Conservation (phyloP, 1,140 invertebrate genomes). For the Hestina assimilis region DNA sequence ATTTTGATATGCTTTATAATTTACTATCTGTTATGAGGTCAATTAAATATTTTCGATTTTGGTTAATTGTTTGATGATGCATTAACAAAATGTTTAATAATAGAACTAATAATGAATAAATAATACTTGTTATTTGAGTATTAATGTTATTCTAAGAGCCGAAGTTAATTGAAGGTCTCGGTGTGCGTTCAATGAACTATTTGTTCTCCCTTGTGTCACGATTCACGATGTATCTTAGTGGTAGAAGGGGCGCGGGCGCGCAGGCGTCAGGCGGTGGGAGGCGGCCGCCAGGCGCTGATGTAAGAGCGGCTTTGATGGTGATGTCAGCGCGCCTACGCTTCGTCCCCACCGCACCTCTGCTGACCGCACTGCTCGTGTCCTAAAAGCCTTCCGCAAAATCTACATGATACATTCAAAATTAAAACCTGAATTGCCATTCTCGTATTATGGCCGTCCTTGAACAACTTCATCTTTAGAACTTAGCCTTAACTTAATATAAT, state of each 20-base stretch:
- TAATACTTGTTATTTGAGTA: background rate
- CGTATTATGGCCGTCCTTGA: background rate
- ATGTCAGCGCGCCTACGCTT: conserved; percentile 68
- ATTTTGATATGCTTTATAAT: background rate
- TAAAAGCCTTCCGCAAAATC: conserved; percentile 57
- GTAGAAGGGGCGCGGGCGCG: conserved; percentile 17
- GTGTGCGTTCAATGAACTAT: conserved; percentile 6
- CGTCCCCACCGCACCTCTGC: conserved; percentile 37
- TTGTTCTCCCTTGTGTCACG: conserved; percentile 2
- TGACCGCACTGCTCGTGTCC: conserved; percentile 40
- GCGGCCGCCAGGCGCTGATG: conserved; percentile 50
- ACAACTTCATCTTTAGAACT: background rate
- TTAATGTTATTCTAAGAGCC: background rate
- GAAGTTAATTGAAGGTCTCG: conserved; percentile 11
- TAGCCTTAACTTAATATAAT: background rate
- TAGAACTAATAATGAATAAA: background rate
- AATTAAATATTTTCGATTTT: too few relatives aligned
- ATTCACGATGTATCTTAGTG: conserved; percentile 6
- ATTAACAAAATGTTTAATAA: too few relatives aligned
- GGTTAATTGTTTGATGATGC: too few relatives aligned
- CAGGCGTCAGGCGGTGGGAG: conserved; percentile 44
- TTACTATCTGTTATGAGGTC: background rate
- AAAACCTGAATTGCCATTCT: conserved; percentile 8
- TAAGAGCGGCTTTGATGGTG: conserved; percentile 70
- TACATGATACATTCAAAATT: conserved; percentile 14